Evolutionary conservation across 2,888 invertebrate genomes (phyloP), one percentile per base, ranked within the genome.

Genomic region (Xestia xanthographa): DNA sequence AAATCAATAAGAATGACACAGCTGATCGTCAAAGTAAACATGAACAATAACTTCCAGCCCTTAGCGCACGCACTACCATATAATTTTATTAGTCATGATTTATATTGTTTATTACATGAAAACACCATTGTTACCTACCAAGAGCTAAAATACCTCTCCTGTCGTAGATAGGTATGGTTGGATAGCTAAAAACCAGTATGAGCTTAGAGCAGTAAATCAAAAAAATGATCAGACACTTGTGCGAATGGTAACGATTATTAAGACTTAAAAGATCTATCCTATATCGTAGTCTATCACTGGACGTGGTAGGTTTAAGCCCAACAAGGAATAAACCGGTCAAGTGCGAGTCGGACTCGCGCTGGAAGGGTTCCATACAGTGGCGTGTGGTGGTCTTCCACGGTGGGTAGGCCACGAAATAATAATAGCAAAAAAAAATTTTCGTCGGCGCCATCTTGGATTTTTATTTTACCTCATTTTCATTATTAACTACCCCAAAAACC

Each of bases 71-170:
- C 72, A 77, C 71, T 77, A 63, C n/a, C 72, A 86, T 86, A 84
- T 86, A 84, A 75, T 85, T 86, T 86, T 85, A 85, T 85, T 84
- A 75, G 75, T 58, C 85, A 75, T 86, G 77, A 84, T 84, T 74
- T 81, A 77, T 81, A 75, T 74, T 41, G 56, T 75, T 80, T 85
- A 86, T 84, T 77, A 50, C 65, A 56, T 68, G 77, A 86, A 80
- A 80, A 86, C 71, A 41, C 60, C 60, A 34, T 60, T 60, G 60
- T 60, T 60, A 4, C 29, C 17, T 58, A 29, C 58, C 17, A 34
- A 29, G 26, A 60, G 3, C 29, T 29, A 34, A 60, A 34, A 60
- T 60, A 11, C 34, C 34, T 29, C 20, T 56, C 5, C 26, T 58
- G 9, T 58, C 20, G 20, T 9, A 9, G 34, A 4, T 58, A 50